Conservation (phyloP, 2,888 invertebrate species). For the Clitarchus hookeri region DNA sequence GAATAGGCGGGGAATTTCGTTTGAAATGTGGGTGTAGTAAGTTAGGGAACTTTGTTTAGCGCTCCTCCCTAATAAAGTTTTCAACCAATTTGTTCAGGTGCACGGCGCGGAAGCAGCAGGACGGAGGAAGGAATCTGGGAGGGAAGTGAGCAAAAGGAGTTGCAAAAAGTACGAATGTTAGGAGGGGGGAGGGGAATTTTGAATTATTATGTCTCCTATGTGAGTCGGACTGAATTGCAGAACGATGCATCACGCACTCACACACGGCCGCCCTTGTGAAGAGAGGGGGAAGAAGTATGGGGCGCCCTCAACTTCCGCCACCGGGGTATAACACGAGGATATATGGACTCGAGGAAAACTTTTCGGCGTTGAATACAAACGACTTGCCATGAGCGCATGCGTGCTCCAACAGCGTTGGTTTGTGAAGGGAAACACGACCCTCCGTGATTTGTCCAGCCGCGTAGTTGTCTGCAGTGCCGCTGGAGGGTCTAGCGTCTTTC, state of each 20-base stretch:
- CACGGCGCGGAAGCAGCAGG: neutral
- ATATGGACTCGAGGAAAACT: no score
- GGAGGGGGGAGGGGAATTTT: neutral
- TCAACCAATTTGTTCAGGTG: conserved; percentile 14
- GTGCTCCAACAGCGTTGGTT: no score
- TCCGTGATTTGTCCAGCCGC: no score
- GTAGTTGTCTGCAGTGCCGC: no score
- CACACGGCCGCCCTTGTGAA: neutral
- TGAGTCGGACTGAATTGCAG: neutral
- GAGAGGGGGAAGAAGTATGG: no score
- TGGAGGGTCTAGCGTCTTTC: no score
- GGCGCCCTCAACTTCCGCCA: no score
- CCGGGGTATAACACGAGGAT: no score
- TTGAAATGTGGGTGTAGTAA: neutral
- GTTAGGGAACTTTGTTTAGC: neutral
- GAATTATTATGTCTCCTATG: neutral
- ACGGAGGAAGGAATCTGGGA: neutral
- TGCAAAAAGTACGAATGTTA: neutral
- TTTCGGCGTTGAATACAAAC: no score
- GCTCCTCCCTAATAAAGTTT: neutral
- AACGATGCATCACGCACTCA: neutral
- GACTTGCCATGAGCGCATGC: no score
- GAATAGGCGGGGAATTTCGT: neutral
- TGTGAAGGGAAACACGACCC: no score
- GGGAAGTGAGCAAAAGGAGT: neutral